A percentile compares a stretch with the other conserved stretches of the same genome.
These are phyloP conservation scores for Hyperoplus lanceolatus DNA, from an alignment of 2,797 vertebrate genomes.

Conservation along the genomic window DNA sequence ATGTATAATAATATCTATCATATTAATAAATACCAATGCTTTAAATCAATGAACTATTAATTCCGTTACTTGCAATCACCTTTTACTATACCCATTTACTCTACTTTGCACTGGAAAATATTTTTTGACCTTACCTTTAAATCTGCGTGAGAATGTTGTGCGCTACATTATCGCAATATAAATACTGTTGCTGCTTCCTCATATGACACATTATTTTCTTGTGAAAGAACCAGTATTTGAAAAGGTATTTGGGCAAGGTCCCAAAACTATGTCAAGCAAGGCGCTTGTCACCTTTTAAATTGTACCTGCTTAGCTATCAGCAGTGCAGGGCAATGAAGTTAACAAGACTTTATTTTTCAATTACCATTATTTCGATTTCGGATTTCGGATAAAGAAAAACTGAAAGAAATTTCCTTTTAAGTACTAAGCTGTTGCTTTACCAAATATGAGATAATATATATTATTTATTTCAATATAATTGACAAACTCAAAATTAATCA, in stretches of 20 bases:
- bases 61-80: not conserved
- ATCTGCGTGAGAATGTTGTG: not conserved
- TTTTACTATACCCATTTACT: too few relatives aligned
- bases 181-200: too few relatives aligned
- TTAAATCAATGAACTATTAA: not conserved
- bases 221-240: not conserved
- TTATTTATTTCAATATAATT: not conserved
- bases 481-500: not conserved
- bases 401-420: too few relatives aligned
- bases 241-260: not conserved
- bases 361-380: too few relatives aligned
- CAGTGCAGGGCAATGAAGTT: too few relatives aligned
- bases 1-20: not conserved
- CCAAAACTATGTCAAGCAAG: too few relatives aligned
- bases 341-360: too few relatives aligned
- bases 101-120: not conserved
- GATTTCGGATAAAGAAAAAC: too few relatives aligned
- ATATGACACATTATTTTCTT: not conserved
- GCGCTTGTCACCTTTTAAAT: too few relatives aligned
- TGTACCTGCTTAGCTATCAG: too few relatives aligned
- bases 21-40: not conserved
- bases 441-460: not conserved
- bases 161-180: too few relatives aligned
- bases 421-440: too few relatives aligned
- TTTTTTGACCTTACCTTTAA: constrained; percentile 48